A percentile compares a stretch with the other conserved stretches of the same genome.
Evolutionary conservation across 2,113 vertebrate species (phyloP).

Genomic region (Plecturocebus donacophilus): DNA sequence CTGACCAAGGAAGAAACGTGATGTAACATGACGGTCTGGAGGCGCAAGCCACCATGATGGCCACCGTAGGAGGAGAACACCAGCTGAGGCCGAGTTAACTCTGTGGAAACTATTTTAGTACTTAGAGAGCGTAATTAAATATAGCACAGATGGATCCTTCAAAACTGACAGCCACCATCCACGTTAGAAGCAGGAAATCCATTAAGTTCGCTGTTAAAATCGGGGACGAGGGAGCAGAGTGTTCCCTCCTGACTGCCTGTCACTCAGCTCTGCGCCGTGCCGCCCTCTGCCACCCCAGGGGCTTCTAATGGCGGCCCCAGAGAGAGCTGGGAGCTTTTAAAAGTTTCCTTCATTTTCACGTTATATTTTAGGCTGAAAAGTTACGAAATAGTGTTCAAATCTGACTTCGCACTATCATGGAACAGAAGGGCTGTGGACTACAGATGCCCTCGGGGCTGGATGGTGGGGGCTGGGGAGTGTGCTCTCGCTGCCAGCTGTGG

Average conservation of each 20-base stretch:
- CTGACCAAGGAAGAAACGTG: background rate
- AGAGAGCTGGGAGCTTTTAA: constrained; percentile 44
- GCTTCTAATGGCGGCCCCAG: constrained; percentile 49
- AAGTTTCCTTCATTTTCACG: constrained; percentile 39
- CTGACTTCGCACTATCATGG: background rate
- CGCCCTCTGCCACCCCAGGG: constrained; percentile 41
- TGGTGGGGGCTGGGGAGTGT: too few species aligned
- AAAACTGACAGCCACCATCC: constrained; percentile 64
- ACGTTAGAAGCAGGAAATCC: constrained; percentile 50
- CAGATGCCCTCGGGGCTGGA: background rate
- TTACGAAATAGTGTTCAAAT: background rate
- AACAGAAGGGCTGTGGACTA: background rate
- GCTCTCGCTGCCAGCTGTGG: too few species aligned
- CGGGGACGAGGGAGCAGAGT: background rate
- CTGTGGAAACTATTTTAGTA: background rate
- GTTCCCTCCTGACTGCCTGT: constrained; percentile 53
- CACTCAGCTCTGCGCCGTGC: constrained; percentile 8
- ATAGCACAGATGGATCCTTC: constrained; percentile 40
- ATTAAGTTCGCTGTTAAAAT: constrained; percentile 46
- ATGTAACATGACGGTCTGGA: background rate
- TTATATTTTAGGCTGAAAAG: constrained; percentile 47
- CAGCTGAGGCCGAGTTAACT: background rate
- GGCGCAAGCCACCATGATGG: background rate
- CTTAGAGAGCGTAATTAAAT: constrained; percentile 54
- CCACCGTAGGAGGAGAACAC: background rate